Conservation (phyloP, 2,797 vertebrate genomes). For the Siniperca scherzeri region DNA sequence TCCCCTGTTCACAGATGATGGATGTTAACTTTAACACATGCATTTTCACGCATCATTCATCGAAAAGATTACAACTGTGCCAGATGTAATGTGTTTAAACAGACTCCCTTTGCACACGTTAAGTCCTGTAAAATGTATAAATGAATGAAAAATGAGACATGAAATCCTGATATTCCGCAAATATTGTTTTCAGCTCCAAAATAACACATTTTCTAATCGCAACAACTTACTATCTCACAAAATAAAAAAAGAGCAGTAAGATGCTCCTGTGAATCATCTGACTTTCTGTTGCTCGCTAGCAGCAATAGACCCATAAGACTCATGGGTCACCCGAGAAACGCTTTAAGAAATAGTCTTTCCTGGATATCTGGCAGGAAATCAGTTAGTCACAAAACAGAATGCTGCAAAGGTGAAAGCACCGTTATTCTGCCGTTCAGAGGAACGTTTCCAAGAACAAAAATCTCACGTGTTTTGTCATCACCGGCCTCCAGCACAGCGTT, state of each 20-base stretch:
- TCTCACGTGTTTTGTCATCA: slow-evolving; percentile 68
- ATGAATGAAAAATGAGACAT: slow-evolving; percentile 8
- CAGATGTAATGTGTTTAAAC: slow-evolving; percentile 38
- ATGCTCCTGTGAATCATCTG: slow-evolving; percentile 49
- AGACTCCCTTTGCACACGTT: neutral
- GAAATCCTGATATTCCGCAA: neutral
- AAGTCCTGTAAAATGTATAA: neutral
- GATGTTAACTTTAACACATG: slow-evolving; percentile 46
- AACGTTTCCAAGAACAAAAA: slow-evolving; percentile 58
- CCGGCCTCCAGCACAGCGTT: slow-evolving; percentile 61
- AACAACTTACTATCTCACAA: neutral
- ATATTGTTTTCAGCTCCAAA: neutral
- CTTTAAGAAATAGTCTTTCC: slow-evolving; percentile 33
- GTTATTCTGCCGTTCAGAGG: slow-evolving; percentile 39
- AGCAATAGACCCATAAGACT: slow-evolving; percentile 26
- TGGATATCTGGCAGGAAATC: slow-evolving; percentile 56
- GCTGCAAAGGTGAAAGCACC: slow-evolving; percentile 42
- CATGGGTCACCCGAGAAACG: slow-evolving; percentile 36
- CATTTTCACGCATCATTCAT: slow-evolving; percentile 54
- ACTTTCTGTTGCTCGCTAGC: slow-evolving; percentile 8
- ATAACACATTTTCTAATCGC: neutral
- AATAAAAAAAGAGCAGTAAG: neutral
- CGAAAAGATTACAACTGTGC: slow-evolving; percentile 30
- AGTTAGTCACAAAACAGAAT: slow-evolving; percentile 43
- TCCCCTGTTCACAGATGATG: slow-evolving; percentile 46